These are phyloP conservation scores for Crossaster papposus DNA, from an alignment of 53 echinoderm and acorn worm genomes.

Conservation along the genomic window DNA sequence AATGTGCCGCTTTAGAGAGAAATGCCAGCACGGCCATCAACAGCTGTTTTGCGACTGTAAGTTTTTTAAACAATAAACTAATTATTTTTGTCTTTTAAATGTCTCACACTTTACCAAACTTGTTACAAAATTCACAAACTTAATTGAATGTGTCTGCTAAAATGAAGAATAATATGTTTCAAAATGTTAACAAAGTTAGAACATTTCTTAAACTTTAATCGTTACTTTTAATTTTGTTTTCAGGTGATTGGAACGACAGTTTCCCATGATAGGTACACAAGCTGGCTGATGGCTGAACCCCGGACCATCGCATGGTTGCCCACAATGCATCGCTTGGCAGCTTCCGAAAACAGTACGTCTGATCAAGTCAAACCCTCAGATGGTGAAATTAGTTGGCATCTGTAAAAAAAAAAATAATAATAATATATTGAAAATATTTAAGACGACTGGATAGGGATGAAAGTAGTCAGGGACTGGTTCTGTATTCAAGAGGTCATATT, in stretches of 20 bases:
- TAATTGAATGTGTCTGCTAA: no score
- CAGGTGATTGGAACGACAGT: constrained; percentile 75
- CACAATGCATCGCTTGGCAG: constrained; percentile 78
- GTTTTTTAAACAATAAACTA: neutral
- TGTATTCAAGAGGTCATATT: no score
- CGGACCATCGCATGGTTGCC: constrained; percentile 93
- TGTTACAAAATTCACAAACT: no score
- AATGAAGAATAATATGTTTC: neutral
- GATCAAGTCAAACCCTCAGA: neutral
- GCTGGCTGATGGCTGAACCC: constrained; percentile 88
- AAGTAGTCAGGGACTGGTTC: no score
- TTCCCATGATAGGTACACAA: constrained; percentile 69
- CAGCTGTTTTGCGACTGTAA: constrained; percentile 81
- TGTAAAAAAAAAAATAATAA: no score
- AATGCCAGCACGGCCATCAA: constrained; percentile 72
- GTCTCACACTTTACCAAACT: no score
- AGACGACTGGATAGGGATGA: no score
- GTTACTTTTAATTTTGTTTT: neutral
- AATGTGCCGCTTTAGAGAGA: constrained; percentile 67
- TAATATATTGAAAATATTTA: no score
- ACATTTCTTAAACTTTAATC: neutral
- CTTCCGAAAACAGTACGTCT: constrained; percentile 81
- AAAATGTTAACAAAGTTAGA: neutral
- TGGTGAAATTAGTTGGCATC: neutral
- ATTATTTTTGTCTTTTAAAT: no score